Conservation (phyloP, 1,140 invertebrate genomes). For the Lanistes nyassanus region DNA sequence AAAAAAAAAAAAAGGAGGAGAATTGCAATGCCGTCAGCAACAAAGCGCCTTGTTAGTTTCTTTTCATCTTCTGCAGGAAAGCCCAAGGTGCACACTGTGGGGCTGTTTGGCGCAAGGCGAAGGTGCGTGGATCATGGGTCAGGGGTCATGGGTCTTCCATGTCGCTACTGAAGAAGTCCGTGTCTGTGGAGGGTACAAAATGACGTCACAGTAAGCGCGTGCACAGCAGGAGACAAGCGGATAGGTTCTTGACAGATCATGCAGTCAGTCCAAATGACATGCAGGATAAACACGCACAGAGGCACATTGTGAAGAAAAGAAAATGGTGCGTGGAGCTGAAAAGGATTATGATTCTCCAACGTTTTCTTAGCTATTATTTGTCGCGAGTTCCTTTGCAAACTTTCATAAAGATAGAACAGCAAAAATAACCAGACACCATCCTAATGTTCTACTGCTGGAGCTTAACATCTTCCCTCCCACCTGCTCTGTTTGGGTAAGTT, state of each 20-base stretch:
- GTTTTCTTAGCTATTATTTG: no score
- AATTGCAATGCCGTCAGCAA: background rate
- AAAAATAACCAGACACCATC: no score
- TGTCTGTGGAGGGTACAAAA: slow-evolving; percentile 8
- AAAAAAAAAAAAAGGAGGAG: background rate
- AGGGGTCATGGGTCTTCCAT: background rate
- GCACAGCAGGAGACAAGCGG: background rate
- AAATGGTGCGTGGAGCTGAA: background rate
- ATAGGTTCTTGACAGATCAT: background rate
- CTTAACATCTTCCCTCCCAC: no score
- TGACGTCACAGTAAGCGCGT: slow-evolving; percentile 3
- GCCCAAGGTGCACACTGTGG: background rate
- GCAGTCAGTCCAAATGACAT: background rate
- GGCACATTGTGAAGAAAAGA: background rate
- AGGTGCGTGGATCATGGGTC: background rate
- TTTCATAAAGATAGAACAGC: no score
- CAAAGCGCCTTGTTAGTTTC: background rate
- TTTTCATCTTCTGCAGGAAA: background rate
- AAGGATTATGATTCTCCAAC: no score
- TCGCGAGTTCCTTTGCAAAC: no score
- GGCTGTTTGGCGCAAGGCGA: background rate
- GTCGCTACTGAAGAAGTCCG: background rate
- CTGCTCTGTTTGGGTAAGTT: no score
- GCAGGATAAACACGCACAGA: no score
- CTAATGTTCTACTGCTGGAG: no score